Base-by-base conservation (phyloP, 2,888 invertebrate genomes). In the Cybosia mesomella region DNA sequence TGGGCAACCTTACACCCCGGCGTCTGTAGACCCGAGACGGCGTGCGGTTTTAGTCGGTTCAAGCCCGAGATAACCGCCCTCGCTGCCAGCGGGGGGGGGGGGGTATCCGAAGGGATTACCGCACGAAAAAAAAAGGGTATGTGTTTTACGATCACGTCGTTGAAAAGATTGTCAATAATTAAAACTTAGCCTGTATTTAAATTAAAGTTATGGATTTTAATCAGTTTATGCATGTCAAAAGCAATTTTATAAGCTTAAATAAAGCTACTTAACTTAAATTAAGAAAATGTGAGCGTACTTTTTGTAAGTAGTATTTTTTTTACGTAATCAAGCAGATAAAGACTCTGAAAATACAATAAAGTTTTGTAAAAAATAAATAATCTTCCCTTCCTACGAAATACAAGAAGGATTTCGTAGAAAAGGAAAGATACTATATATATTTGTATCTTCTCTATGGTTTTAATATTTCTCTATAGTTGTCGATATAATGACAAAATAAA, bases 181-280 rank as follows among this genome's bases (percentile, higher is more conserved):
- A 2, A 43, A 43, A 18, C 43, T 49, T n/a, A 49, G 0, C 49
- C 49, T 24, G 21, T 39, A 39, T 22, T 39, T 18, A 59, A 9
- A 39, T 59, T 3, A 18, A 24, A 59, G 36, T 18, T 15, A 9
- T 22, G 15, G 22, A 15, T 36, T 36, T 59, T 36, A 21, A 58
- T 22, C 34, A 15, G 21, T 21, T 13, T 22, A 1, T 22, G 15
- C n/a, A 49, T 49, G n/a, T 49, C 49, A 18, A 49, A n/a, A 49
- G 8, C n/a, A 49, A n/a, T 18, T 0, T 43, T 49, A 49, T 49
- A 49, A n/a, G 49, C 18, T 49, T 8, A 8, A 49, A 49, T 39
- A 22, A 36, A 59, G 59, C 59, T 36, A 59, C 36, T 59, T 58
- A 58, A 28, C 8, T 28, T 10, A 18, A 28, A n/a, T n/a, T 18